A percentile compares a stretch with the other conserved stretches of the same genome.
phyloP scores from a whole-genome alignment of 2,888 invertebrate species.

The Caenorhabditis virilis region DNA sequence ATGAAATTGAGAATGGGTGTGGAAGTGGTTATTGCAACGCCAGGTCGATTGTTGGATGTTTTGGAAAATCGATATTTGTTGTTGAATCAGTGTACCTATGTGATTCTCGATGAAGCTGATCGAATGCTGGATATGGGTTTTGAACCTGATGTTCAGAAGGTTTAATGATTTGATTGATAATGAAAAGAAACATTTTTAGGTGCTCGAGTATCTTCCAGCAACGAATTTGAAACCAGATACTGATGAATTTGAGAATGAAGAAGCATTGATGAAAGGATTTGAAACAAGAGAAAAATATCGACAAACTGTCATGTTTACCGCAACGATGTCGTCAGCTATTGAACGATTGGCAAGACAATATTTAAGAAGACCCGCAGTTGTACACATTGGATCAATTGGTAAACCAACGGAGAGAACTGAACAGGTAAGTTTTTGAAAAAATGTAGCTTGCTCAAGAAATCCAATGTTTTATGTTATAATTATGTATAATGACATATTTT shows the following conservation, averaged over 20 bases:
- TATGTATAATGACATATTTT: no score
- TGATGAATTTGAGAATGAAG: conserved; percentile 95
- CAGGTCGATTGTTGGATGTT: conserved; percentile 97
- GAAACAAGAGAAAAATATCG: conserved; percentile 93
- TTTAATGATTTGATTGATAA: conserved; percentile 69
- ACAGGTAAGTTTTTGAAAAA: conserved; percentile 73
- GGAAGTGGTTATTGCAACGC: conserved; percentile 96
- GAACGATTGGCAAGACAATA: conserved; percentile 93
- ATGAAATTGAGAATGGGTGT: conserved; percentile 81
- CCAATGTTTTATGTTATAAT: no score
- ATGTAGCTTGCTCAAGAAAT: no score
- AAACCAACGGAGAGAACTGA: conserved; percentile 97
- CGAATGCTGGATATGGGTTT: conserved; percentile 99
- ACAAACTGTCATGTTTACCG: conserved; percentile 99
- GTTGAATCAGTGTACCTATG: conserved; percentile 94
- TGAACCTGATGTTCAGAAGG: conserved; percentile 92
- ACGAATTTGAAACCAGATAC: conserved; percentile 96
- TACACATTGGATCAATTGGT: conserved; percentile 93
- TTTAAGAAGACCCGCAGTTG: conserved; percentile 91
- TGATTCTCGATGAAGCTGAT: conserved; percentile 84
- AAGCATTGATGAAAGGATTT: conserved; percentile 87
- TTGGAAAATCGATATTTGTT: conserved; percentile 96
- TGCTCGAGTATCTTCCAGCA: conserved; percentile 92
- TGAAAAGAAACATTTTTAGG: conserved; percentile 26
- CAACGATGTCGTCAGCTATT: conserved; percentile 98